Evolutionary conservation across 1,140 invertebrate species (phyloP), one percentile per base, ranked within the genome.

Genomic region (Mya arenaria): DNA sequence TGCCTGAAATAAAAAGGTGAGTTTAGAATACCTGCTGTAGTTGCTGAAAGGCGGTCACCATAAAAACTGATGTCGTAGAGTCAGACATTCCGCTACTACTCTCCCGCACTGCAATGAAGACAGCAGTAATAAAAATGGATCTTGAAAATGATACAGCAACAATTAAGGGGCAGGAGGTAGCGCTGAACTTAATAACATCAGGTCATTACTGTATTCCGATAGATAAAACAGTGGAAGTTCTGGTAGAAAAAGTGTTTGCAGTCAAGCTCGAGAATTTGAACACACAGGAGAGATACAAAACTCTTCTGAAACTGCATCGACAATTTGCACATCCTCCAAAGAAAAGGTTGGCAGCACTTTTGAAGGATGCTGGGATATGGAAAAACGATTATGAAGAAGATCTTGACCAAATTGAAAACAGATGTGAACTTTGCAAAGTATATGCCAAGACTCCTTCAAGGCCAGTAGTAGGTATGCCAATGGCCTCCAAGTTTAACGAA

Each of bases 271-370:
- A 72, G 3, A 23, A 65, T 48, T 41, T 68, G 39, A 62, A 60
- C 36, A 32, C 56, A 39, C 39, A 79, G 55, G 79, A 82, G 37
- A 72, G 58, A 56, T 32, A 37, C 34, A 74, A 66, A 58, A 74
- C 69, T 5, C 60, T 74, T 39, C 28, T 83, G 17, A 83, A 71
- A 71, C 52, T 83, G 39, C 82, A 83, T 56, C 39, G 73, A 44
- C 82, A 86, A 48, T 86, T 84, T 86, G 82, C 85, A 36, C 82
- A 86, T 44, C 82, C 85, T 37, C 60, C 73, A 19, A 82, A 82
- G 56, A 84, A 84, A 34, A 74, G 69, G 37, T 63, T 83, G 4
- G 23, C 30, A 28, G 77, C 82, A 63, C 41, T 83, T 34, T 73
- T 84, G 37, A 80, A 74, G 55, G 75, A 84, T 56, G 83, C 75